Conservation (phyloP, 2,113 vertebrate species). For the Bubo bubo region DNA sequence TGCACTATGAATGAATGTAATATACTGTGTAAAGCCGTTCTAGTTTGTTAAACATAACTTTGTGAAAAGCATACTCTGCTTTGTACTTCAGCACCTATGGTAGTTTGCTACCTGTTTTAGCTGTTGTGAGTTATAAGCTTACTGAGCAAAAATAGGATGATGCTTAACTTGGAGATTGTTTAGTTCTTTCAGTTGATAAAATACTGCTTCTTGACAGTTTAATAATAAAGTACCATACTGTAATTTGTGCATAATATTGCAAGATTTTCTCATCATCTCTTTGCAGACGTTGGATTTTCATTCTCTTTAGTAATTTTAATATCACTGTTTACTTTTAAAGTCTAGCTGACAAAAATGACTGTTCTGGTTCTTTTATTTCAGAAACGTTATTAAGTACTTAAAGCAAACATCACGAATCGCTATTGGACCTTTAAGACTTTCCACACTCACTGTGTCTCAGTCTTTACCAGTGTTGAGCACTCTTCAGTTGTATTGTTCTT, state of each 20-base stretch:
- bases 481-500: constrained; percentile 90
- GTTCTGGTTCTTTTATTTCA: constrained; percentile 47
- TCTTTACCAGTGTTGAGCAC: constrained; percentile 87
- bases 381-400: constrained; percentile 89
- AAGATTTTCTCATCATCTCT: background rate
- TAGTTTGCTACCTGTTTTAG: background rate
- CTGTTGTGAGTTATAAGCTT: background rate
- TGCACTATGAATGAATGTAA: background rate
- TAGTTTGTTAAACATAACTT: background rate
- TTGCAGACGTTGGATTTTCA: background rate
- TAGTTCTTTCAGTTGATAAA: background rate
- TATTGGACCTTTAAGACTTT: constrained; percentile 90
- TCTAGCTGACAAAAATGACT: background rate
- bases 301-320: background rate
- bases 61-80: background rate
- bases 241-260: background rate
- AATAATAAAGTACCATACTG: background rate
- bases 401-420: constrained; percentile 93
- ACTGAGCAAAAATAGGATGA: background rate
- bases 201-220: background rate
- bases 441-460: constrained; percentile 88
- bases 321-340: background rate
- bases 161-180: background rate
- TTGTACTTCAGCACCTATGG: background rate
- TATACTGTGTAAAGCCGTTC: background rate